A percentile compares a stretch with the other conserved stretches of the same genome.
Evolutionary conservation across 1,140 invertebrate genomes (phyloP).

Genomic region (Hyles euphorbiae): DNA sequence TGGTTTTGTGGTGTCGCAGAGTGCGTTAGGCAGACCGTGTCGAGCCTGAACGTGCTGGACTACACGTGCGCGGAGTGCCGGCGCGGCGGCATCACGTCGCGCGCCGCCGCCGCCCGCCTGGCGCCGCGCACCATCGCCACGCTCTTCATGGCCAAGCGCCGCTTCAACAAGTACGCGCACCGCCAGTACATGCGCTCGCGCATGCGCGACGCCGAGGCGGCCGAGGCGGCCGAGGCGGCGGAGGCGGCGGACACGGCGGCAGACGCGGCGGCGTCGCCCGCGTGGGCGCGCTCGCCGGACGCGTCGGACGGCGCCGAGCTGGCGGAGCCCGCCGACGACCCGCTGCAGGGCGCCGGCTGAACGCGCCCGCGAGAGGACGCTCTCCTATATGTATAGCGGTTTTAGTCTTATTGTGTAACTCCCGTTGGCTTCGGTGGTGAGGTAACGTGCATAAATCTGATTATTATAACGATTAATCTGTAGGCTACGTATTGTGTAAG

Average conservation of each 20-base stretch:
- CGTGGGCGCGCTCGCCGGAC: conserved; percentile 21
- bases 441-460: conserved; percentile 63
- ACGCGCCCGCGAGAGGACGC: conserved; percentile 6
- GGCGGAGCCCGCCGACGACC: conserved; percentile 4
- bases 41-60: conserved; percentile 60
- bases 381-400: conserved; percentile 56
- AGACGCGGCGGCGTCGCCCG: conserved; percentile 23
- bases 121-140: conserved; percentile 68
- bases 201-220: conserved; percentile 15
- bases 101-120: conserved; percentile 61
- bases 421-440: conserved; percentile 56
- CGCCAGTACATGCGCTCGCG: conserved; percentile 49
- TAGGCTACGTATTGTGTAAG: conserved; percentile 36
- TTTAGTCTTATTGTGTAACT: conserved; percentile 41
- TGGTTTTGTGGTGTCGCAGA: conserved; percentile 38
- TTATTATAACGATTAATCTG: conserved; percentile 55
- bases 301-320: conserved; percentile 18
- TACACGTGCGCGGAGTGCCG: conserved; percentile 70
- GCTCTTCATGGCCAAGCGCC: conserved; percentile 69
- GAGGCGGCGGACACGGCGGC: not conserved
- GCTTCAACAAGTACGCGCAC: conserved; percentile 72
- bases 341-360: too few species aligned
- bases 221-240: conserved; percentile 26
- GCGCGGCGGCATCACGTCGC: conserved; percentile 66
- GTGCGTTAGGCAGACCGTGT: conserved; percentile 65